Evolutionary conservation across 2,113 vertebrate genomes (phyloP).

Genomic region (Nannobrachium achirus): DNA sequence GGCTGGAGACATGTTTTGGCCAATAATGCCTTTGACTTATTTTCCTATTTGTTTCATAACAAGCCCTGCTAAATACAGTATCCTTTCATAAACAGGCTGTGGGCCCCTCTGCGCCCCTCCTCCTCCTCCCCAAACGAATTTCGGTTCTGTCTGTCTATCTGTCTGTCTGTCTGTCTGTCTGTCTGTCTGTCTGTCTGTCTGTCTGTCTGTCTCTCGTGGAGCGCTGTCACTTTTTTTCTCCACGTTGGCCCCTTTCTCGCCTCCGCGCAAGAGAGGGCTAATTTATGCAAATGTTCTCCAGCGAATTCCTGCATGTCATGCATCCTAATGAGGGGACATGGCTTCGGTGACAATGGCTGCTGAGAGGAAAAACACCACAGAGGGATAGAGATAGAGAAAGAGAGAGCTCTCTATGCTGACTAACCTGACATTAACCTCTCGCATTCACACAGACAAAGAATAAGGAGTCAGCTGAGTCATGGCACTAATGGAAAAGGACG

Average conservation of each 20-base stretch:
- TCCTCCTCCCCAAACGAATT: too few relatives aligned
- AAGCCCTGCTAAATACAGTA: conserved; percentile 47
- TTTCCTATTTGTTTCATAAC: neutral
- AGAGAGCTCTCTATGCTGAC: conserved; percentile 61
- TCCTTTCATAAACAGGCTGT: conserved; percentile 56
- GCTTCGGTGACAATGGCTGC: conserved; percentile 55
- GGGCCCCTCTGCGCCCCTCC: conserved; percentile 36
- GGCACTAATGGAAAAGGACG: conserved; percentile 26
- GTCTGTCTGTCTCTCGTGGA: conserved; percentile 10
- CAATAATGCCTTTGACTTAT: too few relatives aligned
- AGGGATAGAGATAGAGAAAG: neutral
- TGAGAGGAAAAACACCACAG: conserved; percentile 32
- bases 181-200: too few relatives aligned
- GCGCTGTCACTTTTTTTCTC: conserved; percentile 13
- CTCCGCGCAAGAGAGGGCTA: conserved; percentile 56
- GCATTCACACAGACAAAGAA: conserved; percentile 33
- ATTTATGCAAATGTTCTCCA: conserved; percentile 70
- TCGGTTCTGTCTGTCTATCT: too few relatives aligned
- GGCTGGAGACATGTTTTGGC: too few relatives aligned
- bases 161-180: too few relatives aligned
- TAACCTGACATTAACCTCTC: conserved; percentile 64
- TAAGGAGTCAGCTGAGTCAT: conserved; percentile 42
- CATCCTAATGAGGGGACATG: conserved; percentile 68
- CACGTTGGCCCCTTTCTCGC: conserved; percentile 49
- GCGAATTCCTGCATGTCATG: conserved; percentile 73